Percentiles rank a stretch among this genome's conserved stretches.
phyloP scores from a whole-genome alignment of 1,140 invertebrate species.

The Coboldia fuscipes region DNA sequence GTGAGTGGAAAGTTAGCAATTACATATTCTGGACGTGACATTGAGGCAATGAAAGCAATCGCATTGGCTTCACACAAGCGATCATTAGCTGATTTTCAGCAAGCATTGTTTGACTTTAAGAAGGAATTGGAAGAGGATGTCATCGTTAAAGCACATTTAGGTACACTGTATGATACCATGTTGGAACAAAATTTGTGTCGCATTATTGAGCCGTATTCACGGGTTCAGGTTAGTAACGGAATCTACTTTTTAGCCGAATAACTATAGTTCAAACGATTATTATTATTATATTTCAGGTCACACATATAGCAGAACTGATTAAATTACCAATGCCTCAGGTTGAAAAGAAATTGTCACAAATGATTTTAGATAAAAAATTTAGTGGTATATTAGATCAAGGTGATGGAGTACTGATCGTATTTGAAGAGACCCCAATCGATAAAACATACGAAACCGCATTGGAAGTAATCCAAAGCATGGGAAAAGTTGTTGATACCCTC shows the following conservation, averaged over 20 bases:
- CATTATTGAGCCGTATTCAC: constrained; percentile 96
- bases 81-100: constrained; percentile 88
- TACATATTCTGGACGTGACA: constrained; percentile 85
- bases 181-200: constrained; percentile 96
- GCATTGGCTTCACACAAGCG: constrained; percentile 90
- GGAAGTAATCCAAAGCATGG: constrained; percentile 96
- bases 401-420: constrained; percentile 89
- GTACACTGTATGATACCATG: constrained; percentile 94
- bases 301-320: constrained; percentile 68
- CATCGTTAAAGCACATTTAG: constrained; percentile 89
- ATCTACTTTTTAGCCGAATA: background rate
- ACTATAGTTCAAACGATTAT: background rate
- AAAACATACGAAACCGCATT: constrained; percentile 94
- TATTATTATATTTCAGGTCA: constrained; percentile 28
- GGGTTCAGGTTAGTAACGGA: constrained; percentile 58
- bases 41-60: constrained; percentile 95
- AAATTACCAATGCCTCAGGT: constrained; percentile 75
- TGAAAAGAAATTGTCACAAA: constrained; percentile 97
- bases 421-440: constrained; percentile 84
- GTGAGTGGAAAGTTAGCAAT: constrained; percentile 91
- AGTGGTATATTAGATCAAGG: constrained; percentile 95
- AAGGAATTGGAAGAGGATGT: constrained; percentile 86
- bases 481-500: constrained; percentile 94
- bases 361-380: constrained; percentile 98
- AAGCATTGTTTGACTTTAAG: constrained; percentile 67